Conservation (phyloP, 2,797 vertebrate species). For the Girardinus metallicus region DNA sequence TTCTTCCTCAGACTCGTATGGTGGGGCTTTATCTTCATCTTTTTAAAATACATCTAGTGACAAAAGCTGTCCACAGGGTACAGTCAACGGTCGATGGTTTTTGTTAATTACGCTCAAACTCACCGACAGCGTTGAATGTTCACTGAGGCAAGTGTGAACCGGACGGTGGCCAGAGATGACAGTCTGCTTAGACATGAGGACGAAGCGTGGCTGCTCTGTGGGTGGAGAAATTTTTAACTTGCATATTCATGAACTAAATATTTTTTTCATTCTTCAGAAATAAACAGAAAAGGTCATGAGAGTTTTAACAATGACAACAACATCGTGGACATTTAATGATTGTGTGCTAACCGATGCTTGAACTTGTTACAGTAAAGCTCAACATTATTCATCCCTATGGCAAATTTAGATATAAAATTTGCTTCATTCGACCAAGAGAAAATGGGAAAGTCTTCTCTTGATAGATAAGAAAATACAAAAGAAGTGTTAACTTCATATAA, state of each 20-base stretch:
- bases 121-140: constrained; percentile 99
- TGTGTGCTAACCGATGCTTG: constrained; percentile 2
- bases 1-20: constrained; percentile 23
- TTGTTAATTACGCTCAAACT: constrained; percentile 93
- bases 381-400: not conserved
- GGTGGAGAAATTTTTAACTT: constrained; percentile 37
- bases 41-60: constrained; percentile 25
- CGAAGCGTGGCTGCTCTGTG: constrained; percentile 42
- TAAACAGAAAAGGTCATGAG: constrained; percentile 28
- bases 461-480: not conserved
- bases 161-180: constrained; percentile 74
- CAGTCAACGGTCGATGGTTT: constrained; percentile 99
- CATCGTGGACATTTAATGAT: not conserved
- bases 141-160: constrained; percentile 84
- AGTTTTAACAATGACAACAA: constrained; percentile 15
- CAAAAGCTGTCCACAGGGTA: constrained; percentile 91
- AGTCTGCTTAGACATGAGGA: constrained; percentile 60
- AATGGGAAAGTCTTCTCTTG: not conserved
- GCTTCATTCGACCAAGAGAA: not conserved
- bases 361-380: not conserved
- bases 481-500: not conserved
- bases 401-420: not conserved
- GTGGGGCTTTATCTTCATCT: constrained; percentile 17
- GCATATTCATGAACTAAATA: constrained; percentile 3
- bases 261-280: constrained; percentile 25